These are phyloP conservation scores for Neocloeon triangulifer DNA, from an alignment of 1,140 invertebrate species.

Conservation along the genomic window DNA sequence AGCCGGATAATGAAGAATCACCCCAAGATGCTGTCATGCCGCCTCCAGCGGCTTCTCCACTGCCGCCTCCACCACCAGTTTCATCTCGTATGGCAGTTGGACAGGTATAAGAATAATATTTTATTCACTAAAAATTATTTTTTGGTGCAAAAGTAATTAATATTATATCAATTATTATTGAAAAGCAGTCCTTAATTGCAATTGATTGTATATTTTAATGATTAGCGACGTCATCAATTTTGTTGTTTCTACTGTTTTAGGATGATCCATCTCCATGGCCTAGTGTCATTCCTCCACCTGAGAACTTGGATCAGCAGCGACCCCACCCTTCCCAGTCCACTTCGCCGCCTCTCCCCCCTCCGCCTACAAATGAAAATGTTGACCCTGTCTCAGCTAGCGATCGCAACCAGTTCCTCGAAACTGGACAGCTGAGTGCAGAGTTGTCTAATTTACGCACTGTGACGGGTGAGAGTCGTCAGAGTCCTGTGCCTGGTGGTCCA, in stretches of 20 bases:
- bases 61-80: conserved; percentile 14
- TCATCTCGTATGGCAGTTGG: conserved; percentile 1
- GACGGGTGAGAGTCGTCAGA: conserved; percentile 5
- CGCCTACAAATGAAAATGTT: conserved; percentile 27
- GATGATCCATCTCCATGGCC: conserved; percentile 6
- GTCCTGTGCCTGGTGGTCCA: conserved; percentile 14
- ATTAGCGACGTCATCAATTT: conserved; percentile 1
- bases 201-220: not conserved
- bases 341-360: conserved; percentile 11
- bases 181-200: too few species aligned
- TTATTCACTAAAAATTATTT: conserved; percentile 11
- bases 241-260: conserved; percentile 1
- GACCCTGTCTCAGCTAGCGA: conserved; percentile 31
- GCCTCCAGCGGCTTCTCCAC: conserved; percentile 8
- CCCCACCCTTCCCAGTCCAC: conserved; percentile 1
- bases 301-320: not conserved
- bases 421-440: conserved; percentile 35
- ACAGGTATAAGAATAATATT: not conserved
- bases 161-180: too few species aligned
- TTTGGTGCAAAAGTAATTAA: conserved; percentile 9
- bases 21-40: conserved; percentile 16
- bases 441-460: conserved; percentile 12
- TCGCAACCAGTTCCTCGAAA: conserved; percentile 44
- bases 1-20: conserved; percentile 36
- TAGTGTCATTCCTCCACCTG: conserved; percentile 6